A percentile compares a stretch with the other conserved stretches of the same genome.
Conservation (phyloP, 2,888 invertebrate species). For the Pollenia angustigena region DNA sequence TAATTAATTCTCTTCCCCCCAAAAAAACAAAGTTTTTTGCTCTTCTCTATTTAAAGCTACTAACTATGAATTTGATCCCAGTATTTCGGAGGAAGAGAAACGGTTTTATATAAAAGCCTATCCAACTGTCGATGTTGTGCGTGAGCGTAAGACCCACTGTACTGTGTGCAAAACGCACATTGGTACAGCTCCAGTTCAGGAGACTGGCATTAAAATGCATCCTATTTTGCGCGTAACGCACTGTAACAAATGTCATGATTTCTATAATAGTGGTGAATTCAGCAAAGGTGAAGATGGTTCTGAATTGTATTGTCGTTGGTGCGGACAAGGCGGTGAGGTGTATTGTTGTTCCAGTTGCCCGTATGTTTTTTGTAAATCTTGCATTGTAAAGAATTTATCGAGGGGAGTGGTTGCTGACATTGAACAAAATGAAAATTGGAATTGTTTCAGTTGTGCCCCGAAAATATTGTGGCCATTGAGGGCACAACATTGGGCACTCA, state of each 20-base stretch:
- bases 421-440: conserved; percentile 91
- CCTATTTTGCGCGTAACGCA: conserved; percentile 90
- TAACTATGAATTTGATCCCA: conserved; percentile 85
- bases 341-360: conserved; percentile 91
- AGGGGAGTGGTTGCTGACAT: conserved; percentile 88
- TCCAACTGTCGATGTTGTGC: conserved; percentile 86
- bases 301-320: conserved; percentile 93
- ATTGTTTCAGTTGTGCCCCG: conserved; percentile 90
- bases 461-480: conserved; percentile 88
- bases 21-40: conserved; percentile 65
- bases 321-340: conserved; percentile 91
- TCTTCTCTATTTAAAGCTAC: conserved; percentile 76
- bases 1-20: conserved; percentile 33
- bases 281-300: conserved; percentile 93
- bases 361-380: conserved; percentile 91
- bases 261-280: conserved; percentile 92
- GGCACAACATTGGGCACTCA: conserved; percentile 89
- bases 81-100: conserved; percentile 85
- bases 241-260: conserved; percentile 89
- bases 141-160: conserved; percentile 88
- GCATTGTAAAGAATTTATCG: conserved; percentile 90
- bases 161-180: conserved; percentile 90
- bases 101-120: conserved; percentile 85
- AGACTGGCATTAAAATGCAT: conserved; percentile 88
- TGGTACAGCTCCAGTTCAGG: conserved; percentile 88